Percentiles rank a stretch among this genome's conserved stretches.
phyloP scores from a whole-genome alignment of 92 coral and sea anemone species.

The Diadumene lineata region DNA sequence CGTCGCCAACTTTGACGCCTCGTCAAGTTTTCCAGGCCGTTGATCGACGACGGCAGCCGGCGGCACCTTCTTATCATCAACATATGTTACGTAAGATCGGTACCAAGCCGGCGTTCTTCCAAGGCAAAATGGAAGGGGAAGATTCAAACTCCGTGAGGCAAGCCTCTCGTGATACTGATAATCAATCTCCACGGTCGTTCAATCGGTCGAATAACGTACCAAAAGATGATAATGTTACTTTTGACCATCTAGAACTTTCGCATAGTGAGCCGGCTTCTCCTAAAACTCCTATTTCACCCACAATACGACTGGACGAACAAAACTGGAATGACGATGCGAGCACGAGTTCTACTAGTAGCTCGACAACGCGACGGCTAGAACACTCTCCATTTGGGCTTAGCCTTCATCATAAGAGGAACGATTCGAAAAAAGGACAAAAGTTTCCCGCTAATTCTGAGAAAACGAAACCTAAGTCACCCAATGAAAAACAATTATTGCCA shows the following conservation, averaged over 20 bases:
- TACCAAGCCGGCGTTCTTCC: slow-evolving; percentile 71
- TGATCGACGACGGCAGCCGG: slow-evolving; percentile 97
- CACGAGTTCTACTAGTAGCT: slow-evolving; percentile 55
- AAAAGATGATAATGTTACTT: slow-evolving; percentile 16
- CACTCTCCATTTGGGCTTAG: slow-evolving; percentile 90
- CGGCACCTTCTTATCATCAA: slow-evolving; percentile 97
- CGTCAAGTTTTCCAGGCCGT: slow-evolving; percentile 95
- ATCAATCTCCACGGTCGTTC: slow-evolving; percentile 24
- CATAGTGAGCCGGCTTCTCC: slow-evolving; percentile 69
- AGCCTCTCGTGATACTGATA: slow-evolving; percentile 37
- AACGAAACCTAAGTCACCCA: slow-evolving; percentile 52
- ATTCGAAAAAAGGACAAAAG: slow-evolving; percentile 32
- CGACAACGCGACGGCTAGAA: slow-evolving; percentile 68
- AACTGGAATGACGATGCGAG: slow-evolving; percentile 66
- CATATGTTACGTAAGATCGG: slow-evolving; percentile 89
- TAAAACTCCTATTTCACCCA: slow-evolving; percentile 35
- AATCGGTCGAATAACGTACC: slow-evolving; percentile 47
- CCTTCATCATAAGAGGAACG: slow-evolving; percentile 69
- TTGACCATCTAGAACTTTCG: slow-evolving; percentile 50
- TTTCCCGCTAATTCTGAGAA: slow-evolving; percentile 32
- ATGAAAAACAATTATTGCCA: slow-evolving; percentile 49
- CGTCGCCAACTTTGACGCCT: slow-evolving; percentile 83
- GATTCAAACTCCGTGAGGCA: slow-evolving; percentile 34
- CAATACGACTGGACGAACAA: slow-evolving; percentile 48
- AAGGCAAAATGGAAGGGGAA: slow-evolving; percentile 46